Conservation (phyloP, 2,797 vertebrate species). For the Sebastiscus albofasciatus region DNA sequence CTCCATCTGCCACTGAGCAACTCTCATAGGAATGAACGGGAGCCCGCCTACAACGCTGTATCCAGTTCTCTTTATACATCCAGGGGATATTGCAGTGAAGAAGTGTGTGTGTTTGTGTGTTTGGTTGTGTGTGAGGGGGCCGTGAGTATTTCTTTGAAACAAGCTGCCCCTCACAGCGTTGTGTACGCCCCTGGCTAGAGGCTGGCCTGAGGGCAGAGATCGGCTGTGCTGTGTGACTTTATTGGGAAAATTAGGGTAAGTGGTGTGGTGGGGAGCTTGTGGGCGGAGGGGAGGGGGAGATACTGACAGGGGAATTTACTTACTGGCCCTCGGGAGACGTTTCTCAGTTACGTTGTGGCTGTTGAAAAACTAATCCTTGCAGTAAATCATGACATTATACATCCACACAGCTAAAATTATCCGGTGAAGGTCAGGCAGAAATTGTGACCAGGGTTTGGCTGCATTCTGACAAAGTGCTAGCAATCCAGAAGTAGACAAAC, state of each 20-base stretch:
- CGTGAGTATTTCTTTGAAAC: slow-evolving; percentile 4
- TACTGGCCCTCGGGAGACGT: slow-evolving; percentile 69
- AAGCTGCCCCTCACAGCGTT: slow-evolving; percentile 13
- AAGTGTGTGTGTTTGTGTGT: background rate
- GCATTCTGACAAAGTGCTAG: slow-evolving; percentile 68
- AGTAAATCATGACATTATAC: slow-evolving; percentile 80
- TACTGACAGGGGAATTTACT: slow-evolving; percentile 71
- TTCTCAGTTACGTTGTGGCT: slow-evolving; percentile 71
- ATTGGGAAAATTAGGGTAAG: slow-evolving; percentile 73
- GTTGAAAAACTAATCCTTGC: slow-evolving; percentile 78
- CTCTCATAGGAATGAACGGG: too few relatives aligned
- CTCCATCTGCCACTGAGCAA: too few relatives aligned
- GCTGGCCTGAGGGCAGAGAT: slow-evolving; percentile 43
- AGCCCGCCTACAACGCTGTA: too few relatives aligned
- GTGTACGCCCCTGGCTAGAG: slow-evolving; percentile 33
- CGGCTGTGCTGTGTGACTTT: slow-evolving; percentile 64
- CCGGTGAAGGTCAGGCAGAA: slow-evolving; percentile 72
- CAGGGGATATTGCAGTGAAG: background rate
- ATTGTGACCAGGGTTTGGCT: slow-evolving; percentile 74
- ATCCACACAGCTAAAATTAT: slow-evolving; percentile 78
- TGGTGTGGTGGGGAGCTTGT: slow-evolving; percentile 60
- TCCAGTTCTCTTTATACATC: too few relatives aligned
- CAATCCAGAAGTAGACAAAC: slow-evolving; percentile 71
- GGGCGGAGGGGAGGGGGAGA: slow-evolving; percentile 30
- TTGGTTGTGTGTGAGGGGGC: background rate